These are phyloP conservation scores for Orchesella flavescens DNA, from an alignment of 2,888 invertebrate genomes.

Conservation along the genomic window DNA sequence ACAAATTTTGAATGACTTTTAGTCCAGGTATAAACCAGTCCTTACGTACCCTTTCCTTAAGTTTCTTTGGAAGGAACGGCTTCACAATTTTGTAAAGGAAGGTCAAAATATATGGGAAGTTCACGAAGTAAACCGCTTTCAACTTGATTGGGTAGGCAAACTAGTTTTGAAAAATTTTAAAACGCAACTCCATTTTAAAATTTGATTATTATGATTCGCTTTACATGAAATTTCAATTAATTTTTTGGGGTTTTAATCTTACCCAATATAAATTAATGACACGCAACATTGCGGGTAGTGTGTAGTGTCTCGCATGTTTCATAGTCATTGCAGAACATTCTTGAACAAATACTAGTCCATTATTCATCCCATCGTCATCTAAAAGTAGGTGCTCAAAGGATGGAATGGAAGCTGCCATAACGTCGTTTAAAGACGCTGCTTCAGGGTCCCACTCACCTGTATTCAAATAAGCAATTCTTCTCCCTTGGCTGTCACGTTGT, in stretches of 20 bases:
- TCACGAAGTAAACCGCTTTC: constrained; percentile 28
- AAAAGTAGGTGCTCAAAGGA: neutral
- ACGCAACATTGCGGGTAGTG: constrained; percentile 18
- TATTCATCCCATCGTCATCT: constrained; percentile 26
- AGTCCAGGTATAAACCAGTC: too few species aligned
- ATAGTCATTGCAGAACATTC: constrained; percentile 38
- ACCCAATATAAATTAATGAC: constrained; percentile 43
- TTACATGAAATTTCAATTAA: too few species aligned
- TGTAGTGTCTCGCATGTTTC: constrained; percentile 38
- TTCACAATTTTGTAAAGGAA: constrained; percentile 34
- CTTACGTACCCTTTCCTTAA: constrained; percentile 46
- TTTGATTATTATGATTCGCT: too few species aligned
- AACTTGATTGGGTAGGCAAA: constrained; percentile 32
- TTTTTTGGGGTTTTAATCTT: neutral
- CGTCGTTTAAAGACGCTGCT: too few species aligned
- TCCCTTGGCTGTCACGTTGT: constrained; percentile 34
- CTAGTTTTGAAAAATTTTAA: neutral
- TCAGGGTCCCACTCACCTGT: constrained; percentile 20
- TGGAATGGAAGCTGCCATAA: too few species aligned
- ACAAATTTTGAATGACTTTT: too few species aligned
- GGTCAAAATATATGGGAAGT: constrained; percentile 34
- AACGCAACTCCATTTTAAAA: too few species aligned
- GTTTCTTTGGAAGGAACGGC: constrained; percentile 45
- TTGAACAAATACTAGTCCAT: constrained; percentile 34
- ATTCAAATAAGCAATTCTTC: constrained; percentile 6